Percentiles rank a stretch among this genome's conserved stretches.
Conservation (phyloP, 1,140 invertebrate species). For the Calliopsis andreniformis region DNA sequence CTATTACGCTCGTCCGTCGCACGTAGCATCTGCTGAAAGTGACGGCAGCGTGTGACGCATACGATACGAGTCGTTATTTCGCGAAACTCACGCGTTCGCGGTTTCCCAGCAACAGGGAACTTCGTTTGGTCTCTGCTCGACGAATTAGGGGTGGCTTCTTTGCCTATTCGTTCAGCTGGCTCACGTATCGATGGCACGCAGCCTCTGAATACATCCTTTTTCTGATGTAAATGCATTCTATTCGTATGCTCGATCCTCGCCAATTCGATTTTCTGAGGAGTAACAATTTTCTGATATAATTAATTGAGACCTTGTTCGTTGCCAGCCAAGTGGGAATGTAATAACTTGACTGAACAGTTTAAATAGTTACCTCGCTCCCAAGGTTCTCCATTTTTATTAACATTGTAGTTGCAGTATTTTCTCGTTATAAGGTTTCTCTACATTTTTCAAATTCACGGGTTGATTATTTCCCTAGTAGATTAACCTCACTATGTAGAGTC, state of each 20-base stretch:
- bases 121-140: not conserved
- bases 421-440: too few species aligned
- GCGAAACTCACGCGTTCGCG: not conserved
- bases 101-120: not conserved
- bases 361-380: not conserved
- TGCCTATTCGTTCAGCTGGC: not conserved
- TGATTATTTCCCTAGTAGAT: too few species aligned
- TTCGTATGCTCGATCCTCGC: constrained; percentile 13
- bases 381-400: too few species aligned
- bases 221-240: constrained; percentile 29
- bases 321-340: not conserved
- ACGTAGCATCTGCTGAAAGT: constrained; percentile 28
- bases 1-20: constrained; percentile 8
- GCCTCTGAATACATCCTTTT: not conserved
- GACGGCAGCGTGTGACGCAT: constrained; percentile 19
- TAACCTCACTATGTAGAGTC: too few species aligned
- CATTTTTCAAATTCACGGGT: too few species aligned
- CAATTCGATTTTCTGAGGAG: constrained; percentile 9
- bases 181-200: constrained; percentile 38
- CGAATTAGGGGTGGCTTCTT: constrained; percentile 34
- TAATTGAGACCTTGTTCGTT: not conserved
- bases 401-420: too few species aligned
- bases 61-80: constrained; percentile 22
- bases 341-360: not conserved
- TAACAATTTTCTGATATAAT: constrained; percentile 43